These are phyloP conservation scores for Leptogaster cylindrica DNA, from an alignment of 2,888 invertebrate genomes.

Conservation along the genomic window DNA sequence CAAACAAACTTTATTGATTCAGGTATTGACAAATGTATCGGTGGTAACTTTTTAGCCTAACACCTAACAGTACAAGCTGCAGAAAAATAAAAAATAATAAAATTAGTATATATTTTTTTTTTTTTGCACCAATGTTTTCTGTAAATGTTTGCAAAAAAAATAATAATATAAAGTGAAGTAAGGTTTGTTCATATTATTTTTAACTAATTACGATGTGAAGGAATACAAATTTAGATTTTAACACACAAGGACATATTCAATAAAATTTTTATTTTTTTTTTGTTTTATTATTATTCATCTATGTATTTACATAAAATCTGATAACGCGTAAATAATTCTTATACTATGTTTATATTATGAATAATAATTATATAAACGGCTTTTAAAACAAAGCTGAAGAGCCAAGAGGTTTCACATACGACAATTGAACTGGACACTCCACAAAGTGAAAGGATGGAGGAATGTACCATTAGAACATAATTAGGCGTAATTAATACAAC, in stretches of 20 bases:
- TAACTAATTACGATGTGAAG: slow-evolving; percentile 7
- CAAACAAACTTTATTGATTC: slow-evolving; percentile 38
- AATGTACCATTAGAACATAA: slow-evolving; percentile 21
- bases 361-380: slow-evolving; percentile 27
- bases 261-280: slow-evolving; percentile 33
- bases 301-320: slow-evolving; percentile 26
- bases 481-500: slow-evolving; percentile 16
- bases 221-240: slow-evolving; percentile 24
- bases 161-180: background rate
- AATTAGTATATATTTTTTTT: no score
- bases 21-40: slow-evolving; percentile 37
- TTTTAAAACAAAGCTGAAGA: slow-evolving; percentile 38
- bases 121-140: background rate
- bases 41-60: slow-evolving; percentile 38
- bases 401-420: slow-evolving; percentile 11
- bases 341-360: slow-evolving; percentile 25
- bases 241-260: slow-evolving; percentile 29
- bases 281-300: no score
- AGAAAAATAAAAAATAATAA: slow-evolving; percentile 11
- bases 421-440: background rate
- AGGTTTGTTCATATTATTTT: no score
- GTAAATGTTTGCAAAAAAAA: background rate
- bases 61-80: slow-evolving; percentile 29
- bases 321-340: slow-evolving; percentile 27
- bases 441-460: slow-evolving; percentile 1